These are phyloP conservation scores for Otus sunia DNA, from an alignment of 2,113 vertebrate genomes.

Conservation along the genomic window DNA sequence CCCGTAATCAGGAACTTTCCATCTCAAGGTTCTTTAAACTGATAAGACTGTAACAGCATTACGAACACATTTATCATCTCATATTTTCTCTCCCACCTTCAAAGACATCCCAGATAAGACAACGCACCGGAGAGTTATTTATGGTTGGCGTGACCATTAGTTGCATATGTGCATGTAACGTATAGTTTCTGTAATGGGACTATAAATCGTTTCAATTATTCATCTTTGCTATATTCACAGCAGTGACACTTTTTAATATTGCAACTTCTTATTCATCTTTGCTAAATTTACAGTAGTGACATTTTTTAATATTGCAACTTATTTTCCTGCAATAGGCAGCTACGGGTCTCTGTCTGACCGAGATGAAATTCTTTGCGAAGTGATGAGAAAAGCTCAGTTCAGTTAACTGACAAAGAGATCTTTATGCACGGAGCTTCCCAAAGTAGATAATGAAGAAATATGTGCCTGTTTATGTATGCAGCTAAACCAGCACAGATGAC, in stretches of 20 bases:
- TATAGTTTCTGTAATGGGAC: not conserved
- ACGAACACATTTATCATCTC: not conserved
- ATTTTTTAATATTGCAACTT: not conserved
- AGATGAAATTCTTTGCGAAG: not conserved
- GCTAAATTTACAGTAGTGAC: not conserved
- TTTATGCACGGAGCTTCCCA: not conserved
- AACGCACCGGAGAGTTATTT: not conserved
- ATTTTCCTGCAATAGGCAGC: not conserved
- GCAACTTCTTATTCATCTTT: not conserved
- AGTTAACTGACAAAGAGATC: not conserved
- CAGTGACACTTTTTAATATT: not conserved
- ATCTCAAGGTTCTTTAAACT: not conserved
- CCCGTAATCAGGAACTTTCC: not conserved
- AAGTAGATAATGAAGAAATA: conserved; percentile 3
- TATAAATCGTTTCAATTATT: not conserved
- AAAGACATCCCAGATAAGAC: not conserved
- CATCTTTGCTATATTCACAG: not conserved
- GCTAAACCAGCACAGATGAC: not conserved
- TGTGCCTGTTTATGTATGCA: conserved; percentile 24
- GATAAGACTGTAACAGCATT: not conserved
- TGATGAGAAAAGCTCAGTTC: not conserved
- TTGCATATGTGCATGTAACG: not conserved
- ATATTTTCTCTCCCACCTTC: not conserved
- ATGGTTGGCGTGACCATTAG: not conserved
- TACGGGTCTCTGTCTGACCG: not conserved